phyloP scores from a whole-genome alignment of 2,888 invertebrate genomes.

The Dicyrtoma fusca region DNA sequence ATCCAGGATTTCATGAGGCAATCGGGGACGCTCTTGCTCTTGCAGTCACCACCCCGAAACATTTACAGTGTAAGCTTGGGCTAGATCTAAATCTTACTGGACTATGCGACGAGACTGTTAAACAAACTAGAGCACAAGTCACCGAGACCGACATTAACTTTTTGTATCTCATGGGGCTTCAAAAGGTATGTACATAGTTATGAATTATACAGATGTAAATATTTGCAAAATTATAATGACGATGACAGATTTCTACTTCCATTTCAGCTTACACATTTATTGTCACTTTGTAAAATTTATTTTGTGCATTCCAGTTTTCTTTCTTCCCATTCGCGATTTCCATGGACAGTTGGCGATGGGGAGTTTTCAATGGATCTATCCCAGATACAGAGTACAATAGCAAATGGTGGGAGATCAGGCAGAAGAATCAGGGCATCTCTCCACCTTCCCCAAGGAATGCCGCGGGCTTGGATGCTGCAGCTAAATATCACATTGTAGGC shows the following conservation, averaged over 20 bases:
- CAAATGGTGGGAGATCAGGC: slow-evolving; percentile 57
- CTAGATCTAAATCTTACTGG: too few species aligned
- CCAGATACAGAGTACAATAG: slow-evolving; percentile 53
- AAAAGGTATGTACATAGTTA: slow-evolving; percentile 55
- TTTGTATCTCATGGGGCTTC: slow-evolving; percentile 57
- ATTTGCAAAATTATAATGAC: too few species aligned
- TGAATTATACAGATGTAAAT: too few species aligned
- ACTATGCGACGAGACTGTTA: not conserved
- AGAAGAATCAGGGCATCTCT: slow-evolving; percentile 48
- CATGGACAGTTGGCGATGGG: slow-evolving; percentile 58
- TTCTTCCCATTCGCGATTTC: slow-evolving; percentile 59
- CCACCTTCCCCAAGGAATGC: slow-evolving; percentile 37
- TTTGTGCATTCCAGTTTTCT: slow-evolving; percentile 47
- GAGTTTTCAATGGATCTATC: slow-evolving; percentile 57
- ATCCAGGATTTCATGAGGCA: slow-evolving; percentile 58
- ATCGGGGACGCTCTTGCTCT: slow-evolving; percentile 58
- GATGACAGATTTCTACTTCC: too few species aligned
- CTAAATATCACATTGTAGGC: slow-evolving; percentile 59
- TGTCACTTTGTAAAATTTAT: not conserved
- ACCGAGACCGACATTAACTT: slow-evolving; percentile 54
- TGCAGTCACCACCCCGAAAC: slow-evolving; percentile 53
- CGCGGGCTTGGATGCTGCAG: slow-evolving; percentile 59
- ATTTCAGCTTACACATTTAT: too few species aligned
- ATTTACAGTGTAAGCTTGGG: slow-evolving; percentile 42
- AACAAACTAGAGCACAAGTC: too few species aligned